Evolutionary conservation across 2,888 invertebrate species (phyloP).

Genomic region (Diloba caeruleocephala): DNA sequence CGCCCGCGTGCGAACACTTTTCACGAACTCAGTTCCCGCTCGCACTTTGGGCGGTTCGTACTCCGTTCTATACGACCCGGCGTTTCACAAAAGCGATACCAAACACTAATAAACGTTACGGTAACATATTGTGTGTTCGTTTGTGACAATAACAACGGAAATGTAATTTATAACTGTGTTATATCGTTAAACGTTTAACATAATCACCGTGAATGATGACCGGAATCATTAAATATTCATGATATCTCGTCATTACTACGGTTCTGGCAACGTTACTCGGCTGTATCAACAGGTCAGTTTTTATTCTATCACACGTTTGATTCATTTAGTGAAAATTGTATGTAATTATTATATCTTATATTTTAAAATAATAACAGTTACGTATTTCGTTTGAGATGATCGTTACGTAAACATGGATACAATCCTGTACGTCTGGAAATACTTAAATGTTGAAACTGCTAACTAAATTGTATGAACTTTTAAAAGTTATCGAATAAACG

Average conservation of each 20-base stretch:
- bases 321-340: constrained; percentile 32
- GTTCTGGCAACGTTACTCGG: constrained; percentile 61
- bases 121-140: constrained; percentile 51
- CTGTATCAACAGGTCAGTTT: constrained; percentile 80
- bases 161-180: constrained; percentile 63
- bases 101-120: constrained; percentile 17
- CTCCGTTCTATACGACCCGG: constrained; percentile 30
- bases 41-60: constrained; percentile 37
- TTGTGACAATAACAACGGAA: constrained; percentile 57
- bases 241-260: constrained; percentile 63
- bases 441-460: not conserved
- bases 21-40: constrained; percentile 54
- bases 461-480: no score
- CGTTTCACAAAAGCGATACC: constrained; percentile 22
- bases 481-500: no score
- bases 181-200: constrained; percentile 55
- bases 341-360: constrained; percentile 3
- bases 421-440: not conserved
- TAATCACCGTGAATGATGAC: constrained; percentile 68
- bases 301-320: constrained; percentile 54
- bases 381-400: not conserved
- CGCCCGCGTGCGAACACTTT: constrained; percentile 51
- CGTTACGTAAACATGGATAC: constrained; percentile 7
- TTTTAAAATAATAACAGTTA: constrained; percentile 2
- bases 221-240: constrained; percentile 69